Evolutionary conservation across 2,113 vertebrate genomes (phyloP).

Genomic region (Anas platyrhynchos): DNA sequence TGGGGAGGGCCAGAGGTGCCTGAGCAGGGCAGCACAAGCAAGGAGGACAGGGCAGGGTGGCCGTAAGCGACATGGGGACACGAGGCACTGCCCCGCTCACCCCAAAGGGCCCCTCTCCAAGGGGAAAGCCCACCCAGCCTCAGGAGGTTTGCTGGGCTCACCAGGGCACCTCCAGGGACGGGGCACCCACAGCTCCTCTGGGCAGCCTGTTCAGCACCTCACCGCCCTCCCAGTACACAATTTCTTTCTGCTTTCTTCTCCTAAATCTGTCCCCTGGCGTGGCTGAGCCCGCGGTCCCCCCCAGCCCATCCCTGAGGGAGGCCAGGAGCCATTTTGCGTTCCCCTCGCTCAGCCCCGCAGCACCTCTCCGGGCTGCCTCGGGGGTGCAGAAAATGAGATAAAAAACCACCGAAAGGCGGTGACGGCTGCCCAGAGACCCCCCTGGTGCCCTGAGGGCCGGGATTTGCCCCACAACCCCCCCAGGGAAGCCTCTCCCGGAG

Average conservation of each 20-base stretch:
- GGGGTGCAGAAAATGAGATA: neutral
- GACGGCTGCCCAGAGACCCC: no score
- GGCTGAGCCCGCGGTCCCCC: neutral
- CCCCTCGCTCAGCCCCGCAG: neutral
- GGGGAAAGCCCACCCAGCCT: neutral
- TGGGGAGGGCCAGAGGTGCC: neutral
- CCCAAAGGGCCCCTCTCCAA: accelerated
- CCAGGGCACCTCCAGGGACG: neutral
- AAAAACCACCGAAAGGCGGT: accelerated
- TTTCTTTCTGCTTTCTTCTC: no score
- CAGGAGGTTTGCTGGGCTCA: accelerated
- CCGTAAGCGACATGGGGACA: no score
- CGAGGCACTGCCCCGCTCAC: accelerated
- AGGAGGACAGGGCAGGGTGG: neutral
- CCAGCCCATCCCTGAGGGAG: neutral
- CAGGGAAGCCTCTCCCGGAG: no score
- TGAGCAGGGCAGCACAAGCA: neutral
- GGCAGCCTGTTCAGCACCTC: neutral
- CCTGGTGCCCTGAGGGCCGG: no score
- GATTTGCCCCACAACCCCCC: neutral
- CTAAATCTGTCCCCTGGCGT: neutral
- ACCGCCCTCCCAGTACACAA: no score
- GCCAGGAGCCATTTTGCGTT: neutral
- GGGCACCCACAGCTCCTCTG: no score
- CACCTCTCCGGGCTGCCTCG: no score